phyloP scores from a whole-genome alignment of 2,797 vertebrate genomes.

The Coilia nasus region DNA sequence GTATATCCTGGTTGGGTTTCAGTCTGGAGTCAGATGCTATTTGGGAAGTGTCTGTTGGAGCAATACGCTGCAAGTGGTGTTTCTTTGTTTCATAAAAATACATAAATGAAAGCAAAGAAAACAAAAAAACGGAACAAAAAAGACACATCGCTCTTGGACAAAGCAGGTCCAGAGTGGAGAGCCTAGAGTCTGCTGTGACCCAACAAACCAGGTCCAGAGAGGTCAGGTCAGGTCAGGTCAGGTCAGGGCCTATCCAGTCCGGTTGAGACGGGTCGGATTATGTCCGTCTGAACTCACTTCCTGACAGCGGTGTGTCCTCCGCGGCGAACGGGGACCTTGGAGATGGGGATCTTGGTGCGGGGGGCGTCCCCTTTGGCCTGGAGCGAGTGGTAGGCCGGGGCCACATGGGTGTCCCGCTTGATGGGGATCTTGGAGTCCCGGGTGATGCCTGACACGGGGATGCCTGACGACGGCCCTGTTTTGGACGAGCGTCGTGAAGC shows the following conservation, averaged over 20 bases:
- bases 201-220: not conserved
- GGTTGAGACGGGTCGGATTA: too few species aligned
- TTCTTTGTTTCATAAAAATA: conserved; percentile 4
- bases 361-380: conserved; percentile 82
- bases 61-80: not conserved
- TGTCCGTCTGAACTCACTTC: not conserved
- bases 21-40: not conserved
- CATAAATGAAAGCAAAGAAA: not conserved
- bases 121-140: not conserved
- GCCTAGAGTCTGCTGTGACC: not conserved
- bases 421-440: conserved; percentile 96
- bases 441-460: conserved; percentile 65
- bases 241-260: not conserved
- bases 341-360: conserved; percentile 96
- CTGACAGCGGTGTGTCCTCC: not conserved
- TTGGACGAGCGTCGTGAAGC: not conserved
- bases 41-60: not conserved
- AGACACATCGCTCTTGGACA: not conserved
- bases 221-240: not conserved
- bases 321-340: conserved; percentile 88
- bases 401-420: conserved; percentile 78
- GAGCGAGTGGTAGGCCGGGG: conserved; percentile 72
- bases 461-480: conserved; percentile 39
- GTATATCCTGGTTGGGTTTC: not conserved
- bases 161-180: not conserved